Evolutionary conservation across 2,888 invertebrate species (phyloP), one percentile per base, ranked within the genome.

Genomic region (Aquatica leii): DNA sequence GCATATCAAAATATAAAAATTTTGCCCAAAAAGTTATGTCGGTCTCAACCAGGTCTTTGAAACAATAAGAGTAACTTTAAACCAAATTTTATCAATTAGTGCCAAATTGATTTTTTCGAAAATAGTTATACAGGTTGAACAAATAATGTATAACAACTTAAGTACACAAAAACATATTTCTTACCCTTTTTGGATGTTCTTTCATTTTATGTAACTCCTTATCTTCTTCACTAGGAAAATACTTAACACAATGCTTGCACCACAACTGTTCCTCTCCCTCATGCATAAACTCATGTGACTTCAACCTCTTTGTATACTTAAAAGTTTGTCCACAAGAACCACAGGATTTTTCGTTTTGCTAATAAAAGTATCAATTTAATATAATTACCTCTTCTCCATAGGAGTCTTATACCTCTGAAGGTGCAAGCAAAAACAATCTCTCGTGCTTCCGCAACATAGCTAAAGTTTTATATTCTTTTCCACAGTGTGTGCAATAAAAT

Each of bases 251-350:
- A 48, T 77, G 74, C 46, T 77, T 78, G 53, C 83, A 83, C 17
- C 72, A 66, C 54, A 80, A 83, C 18, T 80, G 81, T n/a, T 80
- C 81, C 2, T 82, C 80, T 1, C 79, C 77, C 53, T 81, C 78
- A 60, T 83, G 83, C 50, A 80, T 78, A 31, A 77, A 77, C 24
- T 79, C 75, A 66, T 83, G 83, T 63, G 79, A 81, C 6, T 79
- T 77, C 50, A 82, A 78, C n/a, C 80, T 79, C 63, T 74, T 76
- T 20, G 74, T 37, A 58, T 68, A 65, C 41, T 68, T 67, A 48
- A 69, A 73, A 24, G 37, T 62, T 34, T 68, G 57, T 9, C 62
- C 66, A 57, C 71, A 71, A 34, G 54, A 46, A 12, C 52, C 55
- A 41, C 71, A 71, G 11, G 61, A 48, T 9, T 54, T 18, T 11